These are phyloP conservation scores for Aspidoscelis tigris DNA, from an alignment of 2,113 vertebrate species.

Conservation along the genomic window DNA sequence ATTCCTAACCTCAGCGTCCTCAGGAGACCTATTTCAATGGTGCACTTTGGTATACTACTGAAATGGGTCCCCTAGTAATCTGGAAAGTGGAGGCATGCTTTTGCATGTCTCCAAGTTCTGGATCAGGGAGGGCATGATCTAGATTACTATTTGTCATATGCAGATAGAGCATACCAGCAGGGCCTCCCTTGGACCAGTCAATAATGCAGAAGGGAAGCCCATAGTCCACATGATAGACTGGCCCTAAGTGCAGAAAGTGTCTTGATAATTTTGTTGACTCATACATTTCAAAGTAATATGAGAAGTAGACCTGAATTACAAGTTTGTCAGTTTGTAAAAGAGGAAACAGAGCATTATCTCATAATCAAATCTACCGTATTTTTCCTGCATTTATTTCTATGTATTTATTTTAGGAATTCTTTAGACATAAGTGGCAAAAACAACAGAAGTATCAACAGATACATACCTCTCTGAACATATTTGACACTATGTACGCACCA, in stretches of 20 bases:
- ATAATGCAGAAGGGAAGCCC: too few relatives aligned
- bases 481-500: not conserved
- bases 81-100: not conserved
- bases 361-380: not conserved
- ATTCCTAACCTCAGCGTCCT: too few relatives aligned
- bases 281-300: not conserved
- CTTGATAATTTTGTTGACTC: not conserved
- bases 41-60: not conserved
- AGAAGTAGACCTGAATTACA: not conserved
- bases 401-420: conserved; percentile 22
- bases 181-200: too few relatives aligned
- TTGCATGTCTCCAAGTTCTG: too few relatives aligned
- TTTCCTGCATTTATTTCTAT: conserved; percentile 7
- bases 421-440: not conserved
- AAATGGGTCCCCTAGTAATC: not conserved
- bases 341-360: conserved; percentile 11
- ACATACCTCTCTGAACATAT: conserved; percentile 9
- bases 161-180: too few relatives aligned
- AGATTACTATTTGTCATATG: too few relatives aligned
- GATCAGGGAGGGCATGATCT: too few relatives aligned
- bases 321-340: conserved; percentile 9
- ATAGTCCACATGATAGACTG: too few relatives aligned
- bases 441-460: accelerated
- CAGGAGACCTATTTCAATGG: too few relatives aligned
- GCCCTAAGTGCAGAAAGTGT: too few relatives aligned